phyloP scores from a whole-genome alignment of 2,888 invertebrate species.

The Pollenia angustigena region DNA sequence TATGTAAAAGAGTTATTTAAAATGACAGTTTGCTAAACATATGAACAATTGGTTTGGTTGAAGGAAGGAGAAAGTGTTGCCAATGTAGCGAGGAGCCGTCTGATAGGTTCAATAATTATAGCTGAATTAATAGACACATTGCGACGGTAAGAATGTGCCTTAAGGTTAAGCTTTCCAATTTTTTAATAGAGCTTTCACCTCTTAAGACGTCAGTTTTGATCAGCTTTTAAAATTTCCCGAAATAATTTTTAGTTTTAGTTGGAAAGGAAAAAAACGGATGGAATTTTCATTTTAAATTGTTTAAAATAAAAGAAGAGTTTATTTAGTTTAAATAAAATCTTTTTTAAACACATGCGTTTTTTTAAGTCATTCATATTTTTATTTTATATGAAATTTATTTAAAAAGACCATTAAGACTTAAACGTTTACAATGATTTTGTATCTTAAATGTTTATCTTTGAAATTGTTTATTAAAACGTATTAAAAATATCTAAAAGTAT shows the following conservation, averaged over 20 bases:
- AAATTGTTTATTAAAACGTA: slow-evolving; percentile 59
- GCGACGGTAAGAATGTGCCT: background rate
- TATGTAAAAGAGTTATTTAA: no score
- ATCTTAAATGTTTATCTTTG: slow-evolving; percentile 52
- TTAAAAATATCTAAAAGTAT: slow-evolving; percentile 41
- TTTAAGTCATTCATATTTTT: slow-evolving; percentile 12
- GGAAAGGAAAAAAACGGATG: background rate
- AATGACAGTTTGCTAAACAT: no score
- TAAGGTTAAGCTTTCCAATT: slow-evolving; percentile 12
- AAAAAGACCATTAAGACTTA: slow-evolving; percentile 14
- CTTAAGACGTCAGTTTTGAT: background rate
- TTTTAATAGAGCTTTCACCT: background rate
- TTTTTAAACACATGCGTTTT: slow-evolving; percentile 2
- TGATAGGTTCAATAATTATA: background rate
- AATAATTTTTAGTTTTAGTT: background rate
- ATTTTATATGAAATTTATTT: background rate
- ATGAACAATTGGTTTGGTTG: no score
- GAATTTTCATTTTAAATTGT: background rate
- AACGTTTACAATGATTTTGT: slow-evolving; percentile 37
- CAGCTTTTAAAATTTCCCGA: slow-evolving; percentile 8
- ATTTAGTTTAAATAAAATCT: background rate
- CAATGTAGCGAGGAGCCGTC: background rate
- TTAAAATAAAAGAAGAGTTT: background rate
- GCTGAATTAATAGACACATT: background rate
- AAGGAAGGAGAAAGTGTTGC: no score